Evolutionary conservation across 1,140 invertebrate genomes (phyloP).

Genomic region (Drosophila kanapiae): DNA sequence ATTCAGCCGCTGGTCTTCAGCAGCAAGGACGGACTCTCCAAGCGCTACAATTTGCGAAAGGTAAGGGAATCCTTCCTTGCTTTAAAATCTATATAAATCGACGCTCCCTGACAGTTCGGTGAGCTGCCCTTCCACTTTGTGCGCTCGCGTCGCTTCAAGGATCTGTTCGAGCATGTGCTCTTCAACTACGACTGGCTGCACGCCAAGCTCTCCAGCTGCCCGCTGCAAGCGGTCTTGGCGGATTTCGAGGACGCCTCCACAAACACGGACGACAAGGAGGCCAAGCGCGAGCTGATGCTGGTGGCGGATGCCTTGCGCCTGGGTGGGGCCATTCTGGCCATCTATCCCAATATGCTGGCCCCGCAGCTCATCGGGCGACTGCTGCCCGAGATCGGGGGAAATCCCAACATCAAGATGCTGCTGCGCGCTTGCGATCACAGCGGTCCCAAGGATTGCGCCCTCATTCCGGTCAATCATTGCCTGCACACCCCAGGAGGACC

Average conservation of each 20-base stretch:
- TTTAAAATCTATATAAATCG: neutral
- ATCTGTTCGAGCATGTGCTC: slow-evolving; percentile 96
- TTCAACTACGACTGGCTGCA: slow-evolving; percentile 99
- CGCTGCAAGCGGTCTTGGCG: slow-evolving; percentile 96
- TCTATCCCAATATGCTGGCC: slow-evolving; percentile 98
- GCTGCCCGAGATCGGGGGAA: slow-evolving; percentile 94
- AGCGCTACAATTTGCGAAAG: slow-evolving; percentile 95
- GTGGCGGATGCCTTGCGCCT: slow-evolving; percentile 97
- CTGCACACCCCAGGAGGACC: slow-evolving; percentile 98
- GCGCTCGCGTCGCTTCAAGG: slow-evolving; percentile 94
- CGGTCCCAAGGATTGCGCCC: slow-evolving; percentile 94
- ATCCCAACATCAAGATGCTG: slow-evolving; percentile 93
- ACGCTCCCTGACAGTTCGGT: slow-evolving; percentile 89
- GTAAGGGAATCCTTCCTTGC: slow-evolving; percentile 78
- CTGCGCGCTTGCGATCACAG: slow-evolving; percentile 95
- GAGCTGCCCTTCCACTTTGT: slow-evolving; percentile 98
- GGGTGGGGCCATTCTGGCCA: slow-evolving; percentile 94
- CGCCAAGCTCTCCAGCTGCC: slow-evolving; percentile 97
- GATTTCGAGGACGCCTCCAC: slow-evolving; percentile 98
- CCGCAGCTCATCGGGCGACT: slow-evolving; percentile 97
- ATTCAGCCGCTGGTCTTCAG: slow-evolving; percentile 97
- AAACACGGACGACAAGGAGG: slow-evolving; percentile 94
- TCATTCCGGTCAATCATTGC: slow-evolving; percentile 97
- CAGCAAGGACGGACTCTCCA: slow-evolving; percentile 93
- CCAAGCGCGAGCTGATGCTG: slow-evolving; percentile 95